These are phyloP conservation scores for Mythimna pallens DNA, from an alignment of 2,888 invertebrate species.

Conservation along the genomic window DNA sequence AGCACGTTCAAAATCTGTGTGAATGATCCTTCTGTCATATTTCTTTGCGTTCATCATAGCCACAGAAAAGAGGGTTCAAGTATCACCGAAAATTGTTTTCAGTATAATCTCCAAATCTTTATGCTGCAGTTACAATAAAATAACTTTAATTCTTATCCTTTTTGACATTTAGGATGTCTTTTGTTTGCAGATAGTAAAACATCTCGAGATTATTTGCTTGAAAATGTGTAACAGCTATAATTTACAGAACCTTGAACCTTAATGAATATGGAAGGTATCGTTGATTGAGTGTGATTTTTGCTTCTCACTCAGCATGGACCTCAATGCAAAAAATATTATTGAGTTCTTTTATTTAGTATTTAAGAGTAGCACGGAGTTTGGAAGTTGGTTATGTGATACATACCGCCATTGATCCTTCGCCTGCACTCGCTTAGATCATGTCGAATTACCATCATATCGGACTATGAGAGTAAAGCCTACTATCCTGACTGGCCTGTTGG, in stretches of 20 bases:
- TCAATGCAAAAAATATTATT: no score
- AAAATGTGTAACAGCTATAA: not conserved
- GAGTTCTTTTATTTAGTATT: no score
- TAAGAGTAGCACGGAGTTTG: no score
- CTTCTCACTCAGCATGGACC: no score
- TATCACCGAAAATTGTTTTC: conserved; percentile 52
- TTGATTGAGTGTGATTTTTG: no score
- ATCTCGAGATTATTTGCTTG: conserved; percentile 9
- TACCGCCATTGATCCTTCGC: no score
- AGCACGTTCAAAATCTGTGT: not conserved
- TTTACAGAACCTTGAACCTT: not conserved
- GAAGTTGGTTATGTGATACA: no score
- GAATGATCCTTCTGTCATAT: conserved; percentile 12
- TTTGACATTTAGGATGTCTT: conserved; percentile 18
- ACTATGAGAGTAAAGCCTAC: no score
- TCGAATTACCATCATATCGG: no score
- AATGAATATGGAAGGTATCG: not conserved
- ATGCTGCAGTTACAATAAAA: conserved; percentile 47
- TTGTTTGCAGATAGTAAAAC: conserved; percentile 16
- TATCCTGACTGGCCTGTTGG: no score
- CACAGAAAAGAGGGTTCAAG: conserved; percentile 18
- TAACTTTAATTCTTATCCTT: conserved; percentile 28
- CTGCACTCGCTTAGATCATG: no score
- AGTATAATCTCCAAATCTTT: conserved; percentile 48
- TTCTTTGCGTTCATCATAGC: not conserved